Conservation (phyloP, 2,113 vertebrate genomes). For the Delphinus delphis region DNA sequence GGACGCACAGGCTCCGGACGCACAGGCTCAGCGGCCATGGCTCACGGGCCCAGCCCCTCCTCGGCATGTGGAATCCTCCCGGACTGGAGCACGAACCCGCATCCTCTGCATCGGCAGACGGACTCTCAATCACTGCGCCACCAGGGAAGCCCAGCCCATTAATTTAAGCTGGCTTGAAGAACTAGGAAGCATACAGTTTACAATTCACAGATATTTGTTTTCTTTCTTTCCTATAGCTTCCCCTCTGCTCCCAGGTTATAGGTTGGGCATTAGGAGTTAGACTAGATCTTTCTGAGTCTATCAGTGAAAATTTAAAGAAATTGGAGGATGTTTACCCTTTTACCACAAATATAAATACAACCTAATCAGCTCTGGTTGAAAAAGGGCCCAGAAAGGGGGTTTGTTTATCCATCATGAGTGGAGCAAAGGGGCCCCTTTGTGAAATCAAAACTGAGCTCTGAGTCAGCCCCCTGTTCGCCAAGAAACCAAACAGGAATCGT, state of each 20-base stretch:
- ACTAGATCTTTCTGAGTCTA: not conserved
- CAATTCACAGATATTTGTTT: not conserved
- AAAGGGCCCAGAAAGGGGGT: not conserved
- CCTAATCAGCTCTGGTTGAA: not conserved
- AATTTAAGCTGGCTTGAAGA: not conserved
- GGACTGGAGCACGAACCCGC: fast-evolving
- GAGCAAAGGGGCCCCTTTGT: not conserved
- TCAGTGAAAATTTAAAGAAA: not conserved
- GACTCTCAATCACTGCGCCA: too few species aligned
- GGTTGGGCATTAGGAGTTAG: not conserved
- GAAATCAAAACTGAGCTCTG: constrained; percentile 14
- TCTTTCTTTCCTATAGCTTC: not conserved
- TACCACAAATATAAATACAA: constrained; percentile 34
- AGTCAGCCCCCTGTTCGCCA: not conserved
- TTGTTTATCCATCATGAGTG: not conserved
- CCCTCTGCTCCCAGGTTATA: not conserved
- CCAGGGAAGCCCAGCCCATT: not conserved
- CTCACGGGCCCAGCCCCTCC: too few species aligned
- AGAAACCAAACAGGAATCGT: constrained; percentile 34
- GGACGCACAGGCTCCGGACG: too few species aligned
- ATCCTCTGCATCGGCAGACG: too few species aligned
- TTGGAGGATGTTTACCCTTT: not conserved
- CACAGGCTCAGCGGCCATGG: too few species aligned
- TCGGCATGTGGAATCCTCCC: fast-evolving
- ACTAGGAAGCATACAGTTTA: not conserved